Evolutionary conservation across 30 jellyfish, hydroid and myxozoan genomes (phyloP).

Genomic region (Turritopsis rubra): DNA sequence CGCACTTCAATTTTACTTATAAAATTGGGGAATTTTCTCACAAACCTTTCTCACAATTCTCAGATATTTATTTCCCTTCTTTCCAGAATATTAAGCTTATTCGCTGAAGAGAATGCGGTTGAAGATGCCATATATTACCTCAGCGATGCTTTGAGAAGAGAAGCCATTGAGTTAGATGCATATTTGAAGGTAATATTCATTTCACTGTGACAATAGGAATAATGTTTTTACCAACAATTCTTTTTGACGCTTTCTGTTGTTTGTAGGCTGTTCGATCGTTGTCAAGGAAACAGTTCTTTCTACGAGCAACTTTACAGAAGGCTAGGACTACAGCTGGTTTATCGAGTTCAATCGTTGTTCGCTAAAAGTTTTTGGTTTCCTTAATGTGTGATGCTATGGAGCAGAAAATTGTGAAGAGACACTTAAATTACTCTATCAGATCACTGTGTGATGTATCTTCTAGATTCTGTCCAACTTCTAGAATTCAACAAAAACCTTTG

Average conservation of each 20-base stretch:
- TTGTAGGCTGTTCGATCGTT: conserved; percentile 74
- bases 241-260: neutral
- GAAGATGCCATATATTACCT: conserved; percentile 87
- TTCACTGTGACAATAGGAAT: no score
- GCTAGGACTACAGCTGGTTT: conserved; percentile 85
- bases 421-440: neutral
- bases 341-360: neutral
- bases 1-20: no score
- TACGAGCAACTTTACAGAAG: conserved; percentile 88
- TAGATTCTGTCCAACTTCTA: neutral
- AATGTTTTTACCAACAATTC: neutral
- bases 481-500: neutral
- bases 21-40: no score
- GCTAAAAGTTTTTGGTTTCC: neutral
- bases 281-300: conserved; percentile 75
- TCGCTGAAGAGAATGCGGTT: conserved; percentile 91
- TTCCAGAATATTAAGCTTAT: conserved; percentile 57
- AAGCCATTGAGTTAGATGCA: conserved; percentile 68
- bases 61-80: no score
- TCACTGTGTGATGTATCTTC: neutral
- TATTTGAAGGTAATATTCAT: conserved; percentile 71
- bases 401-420: neutral
- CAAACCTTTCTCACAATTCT: no score
- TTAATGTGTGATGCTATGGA: neutral
- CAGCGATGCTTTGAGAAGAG: conserved; percentile 82